Base-by-base conservation (phyloP, 2,888 invertebrate species). In the Minunthozetes semirufus region DNA sequence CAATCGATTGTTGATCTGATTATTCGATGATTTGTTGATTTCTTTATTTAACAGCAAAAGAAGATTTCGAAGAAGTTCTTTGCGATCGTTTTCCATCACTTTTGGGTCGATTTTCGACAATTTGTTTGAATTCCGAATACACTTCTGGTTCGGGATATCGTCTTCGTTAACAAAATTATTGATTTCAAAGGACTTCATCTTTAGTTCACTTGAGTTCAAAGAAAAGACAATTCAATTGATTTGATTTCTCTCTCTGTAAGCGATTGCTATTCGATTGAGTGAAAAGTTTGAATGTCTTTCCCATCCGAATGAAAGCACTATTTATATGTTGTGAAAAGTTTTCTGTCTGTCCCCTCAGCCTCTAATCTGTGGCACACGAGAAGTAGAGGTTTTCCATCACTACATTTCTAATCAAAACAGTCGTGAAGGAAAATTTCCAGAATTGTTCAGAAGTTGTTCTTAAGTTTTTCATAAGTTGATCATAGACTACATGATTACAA, bases 161-260 rank as follows among this genome's bases (percentile, higher is more conserved):
- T 63, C 63, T 63, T 63, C 63, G 22, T 63, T 63, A 25, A 63
- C 22, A 33, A 25, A 63, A 13, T 63, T 63, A 38, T 63, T 63
- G 19, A 63, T 33, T 63, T 63, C 63, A 8, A 63, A 33, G 17
- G 1, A 33, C n/a, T 63, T 33, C 63, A 63, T 63, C 8, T 63
- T 33, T 17, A 17, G 2, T 33, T 15, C 19, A 63, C n/a, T 38
- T n/a, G 56, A 56, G 25, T 25, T 19, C 56, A 22, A 22, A 56
- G 11, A 22, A 6, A 11, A 17, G 19, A 17, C 19, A 9, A 42
- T 42, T 42, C 42, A 9, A 9, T 9, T 6, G 42, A 6, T 42
- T 42, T 42, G 11, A 53, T 22, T 25, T 59, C 15, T 59, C 6
- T 25, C 25, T 25, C 17, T 27, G 15, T 59, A 27, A 15, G 6